These are phyloP conservation scores for Eumeta japonica DNA, from an alignment of 1,140 invertebrate genomes.

Conservation along the genomic window DNA sequence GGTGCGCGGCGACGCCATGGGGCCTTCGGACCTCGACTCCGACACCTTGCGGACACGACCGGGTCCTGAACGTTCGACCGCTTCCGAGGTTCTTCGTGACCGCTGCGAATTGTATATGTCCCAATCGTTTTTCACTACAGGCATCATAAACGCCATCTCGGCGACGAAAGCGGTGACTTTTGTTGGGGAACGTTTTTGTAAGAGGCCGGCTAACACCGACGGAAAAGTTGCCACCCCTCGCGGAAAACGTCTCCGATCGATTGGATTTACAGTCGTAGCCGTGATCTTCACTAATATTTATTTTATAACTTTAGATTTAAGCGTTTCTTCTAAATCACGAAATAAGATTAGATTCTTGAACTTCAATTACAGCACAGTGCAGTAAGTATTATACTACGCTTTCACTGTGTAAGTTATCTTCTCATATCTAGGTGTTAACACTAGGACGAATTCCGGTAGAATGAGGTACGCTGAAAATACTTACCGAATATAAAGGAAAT, in stretches of 20 bases:
- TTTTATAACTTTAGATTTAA: not conserved
- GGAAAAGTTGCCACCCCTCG: constrained; percentile 21
- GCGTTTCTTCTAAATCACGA: not conserved
- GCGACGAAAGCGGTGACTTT: constrained; percentile 39
- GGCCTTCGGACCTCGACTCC: constrained; percentile 78
- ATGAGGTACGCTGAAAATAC: constrained; percentile 54
- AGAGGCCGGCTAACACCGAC: constrained; percentile 21
- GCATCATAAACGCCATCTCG: constrained; percentile 91
- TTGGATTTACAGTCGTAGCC: too few species aligned
- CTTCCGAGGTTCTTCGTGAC: constrained; percentile 71
- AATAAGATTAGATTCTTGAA: too few species aligned
- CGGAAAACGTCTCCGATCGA: constrained; percentile 23
- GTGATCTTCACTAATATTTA: too few species aligned
- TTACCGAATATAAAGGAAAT: constrained; percentile 55
- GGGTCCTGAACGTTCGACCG: constrained; percentile 62
- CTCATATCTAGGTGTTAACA: constrained; percentile 45
- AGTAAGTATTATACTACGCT: constrained; percentile 13
- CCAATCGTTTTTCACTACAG: constrained; percentile 88
- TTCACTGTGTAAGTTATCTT: constrained; percentile 10
- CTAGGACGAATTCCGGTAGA: constrained; percentile 49
- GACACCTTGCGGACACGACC: constrained; percentile 73
- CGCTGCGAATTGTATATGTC: constrained; percentile 86
- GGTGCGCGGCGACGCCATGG: constrained; percentile 68
- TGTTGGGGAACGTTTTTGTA: constrained; percentile 46
- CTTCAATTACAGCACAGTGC: too few species aligned